phyloP scores from a whole-genome alignment of 2,113 vertebrate species.

The Tautogolabrus adspersus region DNA sequence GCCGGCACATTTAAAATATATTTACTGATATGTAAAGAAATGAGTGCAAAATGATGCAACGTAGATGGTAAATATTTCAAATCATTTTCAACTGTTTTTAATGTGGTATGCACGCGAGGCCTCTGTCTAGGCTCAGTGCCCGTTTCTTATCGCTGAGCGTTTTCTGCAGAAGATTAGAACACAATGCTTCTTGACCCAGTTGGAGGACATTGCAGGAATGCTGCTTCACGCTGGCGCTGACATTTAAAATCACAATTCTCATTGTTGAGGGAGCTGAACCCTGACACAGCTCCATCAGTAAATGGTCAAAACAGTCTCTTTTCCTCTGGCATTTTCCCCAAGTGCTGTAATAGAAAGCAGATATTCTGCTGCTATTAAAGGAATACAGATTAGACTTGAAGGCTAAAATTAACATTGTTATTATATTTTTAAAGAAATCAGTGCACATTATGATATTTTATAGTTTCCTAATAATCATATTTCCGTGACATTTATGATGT shows the following conservation, averaged over 20 bases:
- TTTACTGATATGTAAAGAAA: neutral
- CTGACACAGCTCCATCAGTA: conserved; percentile 40
- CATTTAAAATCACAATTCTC: conserved; percentile 72
- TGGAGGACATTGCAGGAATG: conserved; percentile 44
- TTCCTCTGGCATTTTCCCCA: conserved; percentile 15
- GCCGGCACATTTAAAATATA: neutral
- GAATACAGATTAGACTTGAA: neutral
- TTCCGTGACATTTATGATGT: neutral
- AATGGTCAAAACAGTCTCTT: conserved; percentile 30
- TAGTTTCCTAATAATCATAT: neutral
- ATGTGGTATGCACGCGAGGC: neutral
- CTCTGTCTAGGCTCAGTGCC: neutral
- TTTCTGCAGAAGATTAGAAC: conserved; percentile 48
- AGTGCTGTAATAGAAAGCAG: conserved; percentile 6
- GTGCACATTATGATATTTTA: neutral
- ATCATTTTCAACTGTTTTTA: neutral
- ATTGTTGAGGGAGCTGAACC: conserved; percentile 59
- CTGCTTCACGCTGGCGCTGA: conserved; percentile 50
- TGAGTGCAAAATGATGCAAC: neutral
- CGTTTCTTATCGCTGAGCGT: conserved; percentile 39
- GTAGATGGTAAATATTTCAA: conserved; percentile 1
- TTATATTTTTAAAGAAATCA: neutral
- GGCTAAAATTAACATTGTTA: neutral
- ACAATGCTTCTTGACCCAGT: conserved; percentile 69
- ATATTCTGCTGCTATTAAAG: neutral